These are phyloP conservation scores for Eolophus roseicapilla DNA, from an alignment of 2,113 vertebrate genomes.

Conservation along the genomic window DNA sequence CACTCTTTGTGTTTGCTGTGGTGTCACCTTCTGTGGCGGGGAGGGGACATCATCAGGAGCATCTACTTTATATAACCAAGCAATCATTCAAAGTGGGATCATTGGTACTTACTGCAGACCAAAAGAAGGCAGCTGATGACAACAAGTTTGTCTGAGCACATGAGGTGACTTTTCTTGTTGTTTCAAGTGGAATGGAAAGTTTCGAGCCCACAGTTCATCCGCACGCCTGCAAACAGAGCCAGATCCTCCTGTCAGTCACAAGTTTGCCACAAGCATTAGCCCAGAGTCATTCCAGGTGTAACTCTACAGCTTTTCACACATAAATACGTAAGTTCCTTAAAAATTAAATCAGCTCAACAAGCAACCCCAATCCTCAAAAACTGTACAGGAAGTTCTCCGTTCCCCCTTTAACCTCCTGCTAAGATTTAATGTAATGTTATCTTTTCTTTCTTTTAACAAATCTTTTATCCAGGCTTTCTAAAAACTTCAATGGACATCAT, in stretches of 20 bases:
- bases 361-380: not conserved
- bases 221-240: not conserved
- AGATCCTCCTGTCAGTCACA: not conserved
- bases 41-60: not conserved
- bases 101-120: not conserved
- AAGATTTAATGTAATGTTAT: not conserved
- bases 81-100: not conserved
- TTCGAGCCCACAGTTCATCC: not conserved
- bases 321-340: not conserved
- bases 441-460: not conserved
- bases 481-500: not conserved
- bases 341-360: not conserved
- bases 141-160: rapidly evolving
- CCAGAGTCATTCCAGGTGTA: not conserved
- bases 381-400: not conserved
- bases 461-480: not conserved
- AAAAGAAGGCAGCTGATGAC: not conserved
- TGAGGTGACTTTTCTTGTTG: not conserved
- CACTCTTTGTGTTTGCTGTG: not conserved
- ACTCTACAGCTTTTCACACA: not conserved
- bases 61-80: conserved; percentile 3
- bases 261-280: not conserved
- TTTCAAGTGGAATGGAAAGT: not conserved
- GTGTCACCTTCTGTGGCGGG: not conserved
- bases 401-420: not conserved